A percentile compares a stretch with the other conserved stretches of the same genome.
These are phyloP conservation scores for Rotaria sp. DNA, from an alignment of 2,888 invertebrate genomes.

Conservation along the genomic window DNA sequence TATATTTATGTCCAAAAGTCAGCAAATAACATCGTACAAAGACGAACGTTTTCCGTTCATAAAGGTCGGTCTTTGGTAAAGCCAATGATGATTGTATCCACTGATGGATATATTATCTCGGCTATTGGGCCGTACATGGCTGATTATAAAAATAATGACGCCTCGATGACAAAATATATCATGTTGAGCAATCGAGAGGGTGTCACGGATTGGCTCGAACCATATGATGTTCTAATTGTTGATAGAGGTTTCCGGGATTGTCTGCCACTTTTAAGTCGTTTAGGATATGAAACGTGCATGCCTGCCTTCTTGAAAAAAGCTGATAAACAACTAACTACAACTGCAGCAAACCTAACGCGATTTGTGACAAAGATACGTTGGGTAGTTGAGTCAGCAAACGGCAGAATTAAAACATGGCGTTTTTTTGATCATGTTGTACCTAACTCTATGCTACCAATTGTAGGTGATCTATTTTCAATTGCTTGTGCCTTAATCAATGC, in stretches of 20 bases:
- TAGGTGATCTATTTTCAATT: neutral
- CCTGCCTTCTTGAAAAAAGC: neutral
- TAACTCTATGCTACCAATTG: neutral
- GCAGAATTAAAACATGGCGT: neutral
- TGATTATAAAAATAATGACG: neutral
- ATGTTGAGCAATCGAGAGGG: neutral
- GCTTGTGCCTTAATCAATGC: neutral
- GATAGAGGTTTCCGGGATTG: neutral
- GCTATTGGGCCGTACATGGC: neutral
- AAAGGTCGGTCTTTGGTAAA: neutral
- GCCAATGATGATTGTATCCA: neutral
- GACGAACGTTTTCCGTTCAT: neutral
- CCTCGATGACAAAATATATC: neutral
- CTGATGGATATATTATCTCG: neutral
- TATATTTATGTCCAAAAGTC: neutral
- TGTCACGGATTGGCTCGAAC: neutral
- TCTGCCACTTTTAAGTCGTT: neutral
- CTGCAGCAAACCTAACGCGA: neutral
- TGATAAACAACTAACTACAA: neutral
- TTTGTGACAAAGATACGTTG: neutral
- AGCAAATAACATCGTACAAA: neutral
- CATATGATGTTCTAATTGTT: neutral
- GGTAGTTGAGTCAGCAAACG: neutral
- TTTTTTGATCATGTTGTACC: neutral
- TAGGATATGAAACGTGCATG: neutral